A percentile compares a stretch with the other conserved stretches of the same genome.
These are phyloP conservation scores for Camponotus vicinus DNA, from an alignment of 1,140 invertebrate species.

Conservation along the genomic window DNA sequence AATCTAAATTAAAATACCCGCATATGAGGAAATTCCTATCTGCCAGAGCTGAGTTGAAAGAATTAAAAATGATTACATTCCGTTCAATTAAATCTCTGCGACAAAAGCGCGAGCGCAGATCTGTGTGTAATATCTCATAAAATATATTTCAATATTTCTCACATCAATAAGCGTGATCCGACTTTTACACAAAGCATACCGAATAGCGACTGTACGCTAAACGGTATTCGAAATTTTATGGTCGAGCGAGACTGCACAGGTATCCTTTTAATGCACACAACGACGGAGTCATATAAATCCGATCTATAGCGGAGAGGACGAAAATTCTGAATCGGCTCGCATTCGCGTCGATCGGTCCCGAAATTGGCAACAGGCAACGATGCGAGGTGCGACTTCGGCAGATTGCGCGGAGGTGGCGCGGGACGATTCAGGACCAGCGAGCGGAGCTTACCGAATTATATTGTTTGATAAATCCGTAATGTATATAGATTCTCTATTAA, in stretches of 20 bases:
- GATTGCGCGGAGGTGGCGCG: slow-evolving; percentile 43
- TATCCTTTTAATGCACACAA: slow-evolving; percentile 10
- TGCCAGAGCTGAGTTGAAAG: not conserved
- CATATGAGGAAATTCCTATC: not conserved
- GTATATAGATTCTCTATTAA: slow-evolving; percentile 74
- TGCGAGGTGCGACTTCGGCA: slow-evolving; percentile 51
- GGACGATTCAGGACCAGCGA: slow-evolving; percentile 49
- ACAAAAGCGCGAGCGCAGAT: not conserved
- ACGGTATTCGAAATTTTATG: slow-evolving; percentile 43
- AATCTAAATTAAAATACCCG: not conserved
- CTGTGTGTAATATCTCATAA: not conserved
- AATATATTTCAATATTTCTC: slow-evolving; percentile 26
- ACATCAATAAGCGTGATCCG: not conserved
- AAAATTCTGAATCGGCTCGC: slow-evolving; percentile 36
- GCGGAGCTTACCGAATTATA: slow-evolving; percentile 67
- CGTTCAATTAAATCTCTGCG: not conserved
- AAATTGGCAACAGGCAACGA: slow-evolving; percentile 51
- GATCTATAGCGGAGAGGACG: slow-evolving; percentile 5
- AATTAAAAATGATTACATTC: slow-evolving; percentile 26
- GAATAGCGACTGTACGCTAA: not conserved
- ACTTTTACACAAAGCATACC: slow-evolving; percentile 11
- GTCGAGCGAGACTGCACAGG: not conserved
- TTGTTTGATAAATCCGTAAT: slow-evolving; percentile 76
- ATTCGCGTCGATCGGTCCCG: slow-evolving; percentile 3
- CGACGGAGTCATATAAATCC: slow-evolving; percentile 23